phyloP scores from a whole-genome alignment of 1,140 invertebrate genomes.

The Phymastichus coffea region DNA sequence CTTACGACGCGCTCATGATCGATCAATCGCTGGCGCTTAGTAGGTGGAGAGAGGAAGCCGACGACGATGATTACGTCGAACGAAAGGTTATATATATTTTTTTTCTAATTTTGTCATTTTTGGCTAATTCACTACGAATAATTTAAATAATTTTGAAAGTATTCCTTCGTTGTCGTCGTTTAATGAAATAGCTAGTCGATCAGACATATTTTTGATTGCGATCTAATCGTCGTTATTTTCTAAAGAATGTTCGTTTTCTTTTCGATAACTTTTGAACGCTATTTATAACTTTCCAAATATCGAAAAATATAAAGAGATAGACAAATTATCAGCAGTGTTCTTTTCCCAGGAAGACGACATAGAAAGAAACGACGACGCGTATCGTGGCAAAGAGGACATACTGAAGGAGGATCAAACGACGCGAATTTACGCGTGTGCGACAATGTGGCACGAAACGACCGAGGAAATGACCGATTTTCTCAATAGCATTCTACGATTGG shows the following conservation, averaged over 20 bases:
- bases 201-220: neutral
- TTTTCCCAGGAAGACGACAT: conserved; percentile 83
- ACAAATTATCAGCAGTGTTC: too few relatives aligned
- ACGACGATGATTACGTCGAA: conserved; percentile 85
- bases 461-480: conserved; percentile 95
- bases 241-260: too few relatives aligned
- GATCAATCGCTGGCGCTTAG: conserved; percentile 97
- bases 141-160: too few relatives aligned
- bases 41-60: conserved; percentile 86
- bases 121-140: too few relatives aligned
- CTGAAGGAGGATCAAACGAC: conserved; percentile 90
- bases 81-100: too few relatives aligned
- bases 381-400: conserved; percentile 91
- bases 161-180: too few relatives aligned
- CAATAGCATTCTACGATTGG: conserved; percentile 84
- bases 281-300: too few relatives aligned
- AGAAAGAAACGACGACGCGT: conserved; percentile 89
- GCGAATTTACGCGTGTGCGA: conserved; percentile 93
- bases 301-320: too few relatives aligned
- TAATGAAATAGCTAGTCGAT: neutral
- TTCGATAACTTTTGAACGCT: too few relatives aligned
- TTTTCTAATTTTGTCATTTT: too few relatives aligned
- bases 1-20: conserved; percentile 90
- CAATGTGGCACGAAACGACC: conserved; percentile 98
- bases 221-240: conserved; percentile 1